Conservation (phyloP, 2,113 vertebrate genomes). For the Cricetomys ansorgei region DNA sequence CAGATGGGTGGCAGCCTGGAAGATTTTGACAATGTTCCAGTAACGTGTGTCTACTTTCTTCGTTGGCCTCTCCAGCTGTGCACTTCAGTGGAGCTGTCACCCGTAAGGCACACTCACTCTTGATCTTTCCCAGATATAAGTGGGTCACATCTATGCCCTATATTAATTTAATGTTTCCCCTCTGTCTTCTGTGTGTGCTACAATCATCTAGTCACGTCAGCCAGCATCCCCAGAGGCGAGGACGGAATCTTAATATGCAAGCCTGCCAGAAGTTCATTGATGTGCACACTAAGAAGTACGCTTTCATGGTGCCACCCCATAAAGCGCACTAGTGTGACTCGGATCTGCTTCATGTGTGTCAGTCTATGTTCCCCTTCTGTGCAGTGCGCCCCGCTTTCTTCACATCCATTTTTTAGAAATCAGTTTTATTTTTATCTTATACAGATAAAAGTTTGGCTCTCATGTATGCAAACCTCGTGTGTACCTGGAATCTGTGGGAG, state of each 20-base stretch:
- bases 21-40: background rate
- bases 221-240: background rate
- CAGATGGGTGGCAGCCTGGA: background rate
- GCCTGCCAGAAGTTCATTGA: background rate
- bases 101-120: background rate
- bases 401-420: background rate
- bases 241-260: background rate
- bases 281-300: background rate
- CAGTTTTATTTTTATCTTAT: background rate
- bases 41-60: background rate
- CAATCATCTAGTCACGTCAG: background rate
- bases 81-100: background rate
- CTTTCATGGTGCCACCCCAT: background rate
- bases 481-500: background rate
- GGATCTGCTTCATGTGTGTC: background rate
- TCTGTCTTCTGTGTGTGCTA: conserved; percentile 19
- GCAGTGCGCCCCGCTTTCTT: background rate
- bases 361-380: background rate
- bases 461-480: background rate
- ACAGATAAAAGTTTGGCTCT: background rate
- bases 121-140: background rate
- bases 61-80: background rate
- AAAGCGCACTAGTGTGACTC: background rate
- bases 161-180: conserved; percentile 22
- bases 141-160: background rate